Base-by-base conservation (phyloP, 64 coral and sea anemone species). In the Porites australiensis region DNA sequence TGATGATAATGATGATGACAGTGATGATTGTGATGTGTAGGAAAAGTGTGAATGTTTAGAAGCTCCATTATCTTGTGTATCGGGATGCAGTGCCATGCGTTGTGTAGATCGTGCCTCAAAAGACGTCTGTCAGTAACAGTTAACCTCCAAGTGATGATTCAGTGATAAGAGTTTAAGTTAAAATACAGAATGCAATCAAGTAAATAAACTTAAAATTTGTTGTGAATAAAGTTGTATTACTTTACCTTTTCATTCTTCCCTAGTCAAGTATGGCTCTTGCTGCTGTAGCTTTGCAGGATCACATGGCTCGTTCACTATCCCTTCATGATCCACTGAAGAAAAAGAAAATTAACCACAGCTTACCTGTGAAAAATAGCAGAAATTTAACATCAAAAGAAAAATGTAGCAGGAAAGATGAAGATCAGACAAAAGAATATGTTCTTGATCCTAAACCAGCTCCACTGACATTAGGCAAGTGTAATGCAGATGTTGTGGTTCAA, bases 251-350 rank as follows among this genome's bases (percentile, higher is more conserved):
- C 63, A 15, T 92, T 86, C 70, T 7, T 43, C 70, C 88, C 10
- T 48, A 99, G 98, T 74, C 94, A 13, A 99, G 75, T 27, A 88
- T 89, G 61, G 91, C 94, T 18, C 89, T 99, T 79, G 90, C 91
- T 71, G 98, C 98, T 79, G 98, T 99, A 52, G 98, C 98, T 37
- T 86, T 99, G 46, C 98, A 99, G 77, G 94, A 99, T 77, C 98
- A 99, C 59, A 79, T 95, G 88, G 82, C 72, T 73, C 85, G 91
- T 48, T 99, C 98, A 45, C 77, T 99, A 15, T 96, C 94, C 22
- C 73, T 99, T 13, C 76, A 99, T 89, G 98, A 96, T 67, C 94
- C 98, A 43, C 72, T 99, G 48, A 93, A 63, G 58, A 99, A 91
- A 77, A 96, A 94, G 79, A 96, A 93, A 66, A 83, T 97, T 13